Evolutionary conservation across 1,140 invertebrate genomes (phyloP).

Genomic region (Caerostris darwini): DNA sequence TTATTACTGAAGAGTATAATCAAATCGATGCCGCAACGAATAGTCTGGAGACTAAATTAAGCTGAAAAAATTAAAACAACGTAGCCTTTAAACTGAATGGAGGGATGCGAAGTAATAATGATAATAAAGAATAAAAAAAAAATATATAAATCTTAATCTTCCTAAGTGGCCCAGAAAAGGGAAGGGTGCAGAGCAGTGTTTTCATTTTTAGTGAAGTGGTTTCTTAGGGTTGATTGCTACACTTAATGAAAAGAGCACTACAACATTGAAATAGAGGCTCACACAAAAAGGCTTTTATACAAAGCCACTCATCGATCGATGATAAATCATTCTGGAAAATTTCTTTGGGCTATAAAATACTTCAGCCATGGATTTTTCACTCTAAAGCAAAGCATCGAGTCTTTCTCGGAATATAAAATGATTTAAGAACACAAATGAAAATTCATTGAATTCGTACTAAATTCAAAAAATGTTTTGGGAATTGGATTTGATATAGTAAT

Average conservation of each 20-base stretch:
- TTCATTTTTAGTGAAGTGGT: conserved; percentile 48
- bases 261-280: conserved; percentile 10
- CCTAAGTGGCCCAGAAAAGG: conserved; percentile 31
- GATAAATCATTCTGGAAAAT: neutral
- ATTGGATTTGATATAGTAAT: neutral
- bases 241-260: conserved; percentile 55
- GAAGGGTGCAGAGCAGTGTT: neutral
- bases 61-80: conserved; percentile 46
- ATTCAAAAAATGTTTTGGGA: neutral
- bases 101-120: no score
- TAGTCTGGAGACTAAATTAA: conserved; percentile 21
- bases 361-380: neutral
- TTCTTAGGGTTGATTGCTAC: conserved; percentile 28
- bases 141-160: conserved; percentile 57
- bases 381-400: neutral
- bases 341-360: conserved; percentile 11
- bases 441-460: neutral
- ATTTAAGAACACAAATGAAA: conserved; percentile 9
- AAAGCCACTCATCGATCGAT: conserved; percentile 22
- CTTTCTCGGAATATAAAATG: neutral
- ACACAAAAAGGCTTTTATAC: conserved; percentile 51
- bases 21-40: conserved; percentile 4
- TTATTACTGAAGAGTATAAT: neutral
- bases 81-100: neutral
- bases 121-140: neutral